phyloP scores from a whole-genome alignment of 2,888 invertebrate genomes.

The Copidosoma aretas region DNA sequence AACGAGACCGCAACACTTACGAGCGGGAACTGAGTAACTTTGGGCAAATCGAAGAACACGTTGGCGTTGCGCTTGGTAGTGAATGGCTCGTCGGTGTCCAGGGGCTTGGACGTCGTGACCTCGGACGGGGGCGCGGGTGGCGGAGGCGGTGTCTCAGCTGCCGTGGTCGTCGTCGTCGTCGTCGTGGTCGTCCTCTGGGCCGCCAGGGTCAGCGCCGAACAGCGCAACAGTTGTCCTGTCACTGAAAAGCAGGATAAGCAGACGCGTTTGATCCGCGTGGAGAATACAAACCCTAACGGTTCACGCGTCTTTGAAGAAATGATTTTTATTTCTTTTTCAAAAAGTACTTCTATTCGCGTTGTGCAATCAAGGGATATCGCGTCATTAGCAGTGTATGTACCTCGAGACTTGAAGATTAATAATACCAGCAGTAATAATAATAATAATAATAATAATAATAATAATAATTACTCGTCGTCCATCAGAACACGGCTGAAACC shows the following conservation, averaged over 20 bases:
- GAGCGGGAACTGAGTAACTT: constrained; percentile 29
- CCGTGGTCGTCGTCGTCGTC: background rate
- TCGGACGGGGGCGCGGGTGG: no score
- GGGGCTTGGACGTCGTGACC: constrained; percentile 7
- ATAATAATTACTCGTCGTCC: background rate
- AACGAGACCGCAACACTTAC: no score
- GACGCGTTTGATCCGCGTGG: no score
- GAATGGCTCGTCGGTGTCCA: constrained; percentile 29
- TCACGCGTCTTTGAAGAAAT: no score
- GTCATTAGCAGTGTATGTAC: no score
- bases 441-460: no score
- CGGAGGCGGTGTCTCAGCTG: background rate
- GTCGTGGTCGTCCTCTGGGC: background rate
- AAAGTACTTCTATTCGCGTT: no score
- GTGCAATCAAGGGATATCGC: no score
- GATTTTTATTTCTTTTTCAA: no score
- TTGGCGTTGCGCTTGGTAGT: constrained; percentile 39
- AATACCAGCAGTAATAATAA: no score
- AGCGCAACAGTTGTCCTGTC: background rate
- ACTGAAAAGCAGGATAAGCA: constrained; percentile 11
- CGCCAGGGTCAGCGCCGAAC: constrained; percentile 18
- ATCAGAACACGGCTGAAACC: background rate
- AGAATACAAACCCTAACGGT: background rate
- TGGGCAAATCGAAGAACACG: constrained; percentile 23
- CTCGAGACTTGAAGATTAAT: no score